Conservation (phyloP, 2,888 invertebrate species). For the Dasysyrphus tricinctus region DNA sequence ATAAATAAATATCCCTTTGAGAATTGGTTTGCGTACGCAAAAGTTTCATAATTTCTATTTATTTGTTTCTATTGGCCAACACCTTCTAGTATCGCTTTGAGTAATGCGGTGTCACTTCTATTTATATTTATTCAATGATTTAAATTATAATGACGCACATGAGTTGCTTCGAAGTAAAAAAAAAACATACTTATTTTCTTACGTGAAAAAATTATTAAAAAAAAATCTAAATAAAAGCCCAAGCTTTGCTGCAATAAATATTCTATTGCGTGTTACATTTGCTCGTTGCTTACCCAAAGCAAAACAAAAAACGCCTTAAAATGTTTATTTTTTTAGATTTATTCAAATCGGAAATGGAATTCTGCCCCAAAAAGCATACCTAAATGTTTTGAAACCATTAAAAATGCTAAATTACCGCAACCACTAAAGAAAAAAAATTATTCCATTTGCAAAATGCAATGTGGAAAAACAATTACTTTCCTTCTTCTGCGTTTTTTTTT, state of each 20-base stretch:
- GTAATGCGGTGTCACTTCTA: no score
- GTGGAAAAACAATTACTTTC: constrained; percentile 68
- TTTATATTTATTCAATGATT: no score
- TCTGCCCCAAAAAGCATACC: constrained; percentile 56
- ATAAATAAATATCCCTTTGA: no score
- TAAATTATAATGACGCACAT: no score
- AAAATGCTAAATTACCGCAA: constrained; percentile 66
- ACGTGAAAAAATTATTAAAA: neutral
- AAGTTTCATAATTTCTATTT: no score
- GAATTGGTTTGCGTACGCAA: no score
- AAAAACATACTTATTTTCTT: neutral
- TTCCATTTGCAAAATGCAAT: constrained; percentile 61
- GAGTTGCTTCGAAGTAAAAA: neutral
- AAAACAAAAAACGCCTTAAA: constrained; percentile 30
- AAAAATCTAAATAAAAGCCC: neutral
- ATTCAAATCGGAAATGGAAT: constrained; percentile 75
- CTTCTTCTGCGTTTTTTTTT: constrained; percentile 1
- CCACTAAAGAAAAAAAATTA: constrained; percentile 13
- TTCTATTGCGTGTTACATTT: constrained; percentile 65
- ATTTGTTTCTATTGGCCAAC: no score
- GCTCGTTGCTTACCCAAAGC: neutral
- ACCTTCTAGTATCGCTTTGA: no score
- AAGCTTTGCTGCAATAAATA: constrained; percentile 53
- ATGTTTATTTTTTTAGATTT: constrained; percentile 64
- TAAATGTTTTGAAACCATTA: constrained; percentile 59